Conservation (phyloP, 2,797 vertebrate genomes). For the Decapterus maruadsi region DNA sequence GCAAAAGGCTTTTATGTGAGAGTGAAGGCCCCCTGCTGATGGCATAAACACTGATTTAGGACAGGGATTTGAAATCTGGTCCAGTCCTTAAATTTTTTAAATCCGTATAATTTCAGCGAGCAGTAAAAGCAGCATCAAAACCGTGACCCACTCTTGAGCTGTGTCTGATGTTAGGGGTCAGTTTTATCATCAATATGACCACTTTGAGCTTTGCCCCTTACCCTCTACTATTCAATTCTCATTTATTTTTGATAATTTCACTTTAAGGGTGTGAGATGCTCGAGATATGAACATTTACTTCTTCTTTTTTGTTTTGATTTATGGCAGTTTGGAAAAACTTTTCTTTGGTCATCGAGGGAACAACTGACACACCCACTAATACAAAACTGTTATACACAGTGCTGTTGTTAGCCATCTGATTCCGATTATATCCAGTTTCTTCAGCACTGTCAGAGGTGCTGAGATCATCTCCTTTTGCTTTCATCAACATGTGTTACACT, state of each 20-base stretch:
- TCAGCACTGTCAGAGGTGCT: constrained; percentile 40
- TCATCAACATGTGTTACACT: constrained; percentile 58
- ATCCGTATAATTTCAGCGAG: too few relatives aligned
- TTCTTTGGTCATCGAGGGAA: constrained; percentile 23
- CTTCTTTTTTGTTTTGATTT: not conserved
- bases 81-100: not conserved
- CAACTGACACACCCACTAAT: constrained; percentile 14
- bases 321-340: constrained; percentile 8
- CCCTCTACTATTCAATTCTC: not conserved
- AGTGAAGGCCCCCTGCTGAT: constrained; percentile 41
- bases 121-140: too few relatives aligned
- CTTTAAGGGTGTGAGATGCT: not conserved
- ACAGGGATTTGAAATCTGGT: constrained; percentile 30
- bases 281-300: not conserved
- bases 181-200: not conserved
- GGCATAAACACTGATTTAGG: constrained; percentile 63
- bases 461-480: constrained; percentile 52
- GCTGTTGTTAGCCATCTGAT: constrained; percentile 56
- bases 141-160: not conserved
- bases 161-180: not conserved
- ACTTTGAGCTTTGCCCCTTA: not conserved
- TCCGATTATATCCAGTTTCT: constrained; percentile 52
- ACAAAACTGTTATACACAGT: not conserved
- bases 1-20: constrained; percentile 66
- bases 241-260: not conserved